A percentile compares a stretch with the other conserved stretches of the same genome.
These are phyloP conservation scores for Nasonovia ribisnigri DNA, from an alignment of 2,888 invertebrate species.

Conservation along the genomic window DNA sequence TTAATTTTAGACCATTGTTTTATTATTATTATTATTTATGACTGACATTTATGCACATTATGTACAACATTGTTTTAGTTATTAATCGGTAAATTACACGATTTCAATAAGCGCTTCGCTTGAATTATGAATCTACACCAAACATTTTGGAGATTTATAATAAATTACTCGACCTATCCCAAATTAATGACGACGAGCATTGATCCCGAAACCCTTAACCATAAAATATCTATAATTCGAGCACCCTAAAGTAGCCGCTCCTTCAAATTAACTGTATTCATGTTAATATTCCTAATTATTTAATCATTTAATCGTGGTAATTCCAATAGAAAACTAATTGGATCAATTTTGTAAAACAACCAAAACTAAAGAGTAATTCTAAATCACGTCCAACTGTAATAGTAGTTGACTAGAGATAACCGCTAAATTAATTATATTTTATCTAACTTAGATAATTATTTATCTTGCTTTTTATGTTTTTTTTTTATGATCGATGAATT, in stretches of 20 bases:
- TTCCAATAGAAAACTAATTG: neutral
- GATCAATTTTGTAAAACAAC: neutral
- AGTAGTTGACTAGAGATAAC: no score
- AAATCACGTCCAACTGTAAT: no score
- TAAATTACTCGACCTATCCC: neutral
- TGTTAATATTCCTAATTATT: neutral
- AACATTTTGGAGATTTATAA: constrained; percentile 8
- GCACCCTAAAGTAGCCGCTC: neutral
- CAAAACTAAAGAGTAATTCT: no score
- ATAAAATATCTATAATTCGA: neutral
- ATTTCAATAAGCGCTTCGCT: neutral
- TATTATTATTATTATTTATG: neutral
- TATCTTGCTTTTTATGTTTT: no score
- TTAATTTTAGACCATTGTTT: neutral
- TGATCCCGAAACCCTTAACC: neutral
- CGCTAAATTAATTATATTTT: no score
- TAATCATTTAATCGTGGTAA: neutral
- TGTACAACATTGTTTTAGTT: neutral
- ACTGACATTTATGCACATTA: neutral
- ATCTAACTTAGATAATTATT: no score
- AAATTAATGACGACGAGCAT: neutral
- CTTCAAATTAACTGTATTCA: neutral
- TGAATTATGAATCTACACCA: neutral
- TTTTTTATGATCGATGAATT: no score
- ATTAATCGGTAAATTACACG: neutral